Evolutionary conservation across 2,797 vertebrate genomes (phyloP), one percentile per base, ranked within the genome.

Genomic region (Clarias laeviceps): DNA sequence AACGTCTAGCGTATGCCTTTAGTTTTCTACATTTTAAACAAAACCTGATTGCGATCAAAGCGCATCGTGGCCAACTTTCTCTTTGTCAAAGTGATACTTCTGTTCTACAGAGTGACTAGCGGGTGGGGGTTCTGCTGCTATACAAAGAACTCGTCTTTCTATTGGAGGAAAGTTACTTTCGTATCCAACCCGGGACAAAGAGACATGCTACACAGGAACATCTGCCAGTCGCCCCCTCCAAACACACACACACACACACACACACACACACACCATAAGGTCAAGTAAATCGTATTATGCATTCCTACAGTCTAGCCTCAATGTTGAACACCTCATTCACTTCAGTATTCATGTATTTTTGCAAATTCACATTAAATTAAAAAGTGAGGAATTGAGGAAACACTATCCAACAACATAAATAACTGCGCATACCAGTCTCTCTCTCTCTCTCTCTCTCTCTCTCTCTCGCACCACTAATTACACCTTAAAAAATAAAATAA

Each of bases 121-220:
- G 29, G 59, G 72, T 88, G 83, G 17, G 80, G 27, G 32, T 40
- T 59, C 22, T 50, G 82, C 32, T 22, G 18, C 68, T 12, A 70
- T 37, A 81, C 65, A 84, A 90, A 82, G 32, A 37, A 45, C 64
- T 32, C n/a, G 73, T n/a, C 5, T 83, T 86, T 65, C 79, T 65
- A 90, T 89, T 90, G 89, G 89, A 73, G 12, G 79, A 88, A 87
- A 88, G 87, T 87, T 79, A 37, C 45, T 57, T 82, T 29, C 62
- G 45, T 76, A 12, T 69, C 29, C 69, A 27, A 45, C 7, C 11
- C n/a, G 50, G 24, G 59, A 85, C 80, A 85, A 85, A 85, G 72
- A 56, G 57, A 68, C 40, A 64, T 77, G 64, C 54, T 77, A 69
- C 29, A 76, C 2, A 37, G 34, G 62, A 88, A 88, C 84, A 86